Base-by-base conservation (phyloP, 1,140 invertebrate species). In the Drosophila sproati region DNA sequence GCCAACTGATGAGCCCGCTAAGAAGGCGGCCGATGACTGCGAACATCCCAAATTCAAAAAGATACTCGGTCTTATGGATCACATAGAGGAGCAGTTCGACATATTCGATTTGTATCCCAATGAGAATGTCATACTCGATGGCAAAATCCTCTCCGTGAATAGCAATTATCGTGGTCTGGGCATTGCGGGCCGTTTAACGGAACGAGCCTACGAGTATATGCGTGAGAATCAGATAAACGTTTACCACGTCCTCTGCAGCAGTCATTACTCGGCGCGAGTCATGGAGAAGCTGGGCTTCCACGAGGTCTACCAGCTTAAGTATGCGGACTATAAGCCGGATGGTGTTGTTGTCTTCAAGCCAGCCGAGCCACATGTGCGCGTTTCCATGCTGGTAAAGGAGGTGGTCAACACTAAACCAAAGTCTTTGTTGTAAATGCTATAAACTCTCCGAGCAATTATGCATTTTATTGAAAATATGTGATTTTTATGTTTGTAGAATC, bases 251-350 rank as follows among this genome's bases (percentile, higher is more conserved):
- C 94, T 95, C 70, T 96, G 96, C 64, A 95, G 95, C 4, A 96
- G 96, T 62, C 93, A 94, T 52, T 96, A 94, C 86, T 96, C 96
- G 5, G 95, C 95, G 0, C 94, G 94, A 82, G 94, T 96, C 0
- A 95, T 96, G 55, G 94, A 94, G 66, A 94, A 94, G 64, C 87
- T 95, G 6, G 95, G 95, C 10, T 96, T 96, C 86, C 94, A 95
- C 39, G 93, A 93, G 67, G 93, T 96, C 45, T 96, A 95, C 80
- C 93, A 93, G 39, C 80, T 95, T 4, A 93, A 93, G 4, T 97
- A 96, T 80, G 91, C 90, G 0, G 95, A 96, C 57, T 95, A 96
- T 74, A 94, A 94, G 76, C 93, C 93, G 0, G 90, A 95, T 52
- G 94, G 94, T 12, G 91, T 94, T 71, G 93, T 93, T 28, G 91